phyloP scores from a whole-genome alignment of 2,113 vertebrate species.

The Argyrosomus japonicus region DNA sequence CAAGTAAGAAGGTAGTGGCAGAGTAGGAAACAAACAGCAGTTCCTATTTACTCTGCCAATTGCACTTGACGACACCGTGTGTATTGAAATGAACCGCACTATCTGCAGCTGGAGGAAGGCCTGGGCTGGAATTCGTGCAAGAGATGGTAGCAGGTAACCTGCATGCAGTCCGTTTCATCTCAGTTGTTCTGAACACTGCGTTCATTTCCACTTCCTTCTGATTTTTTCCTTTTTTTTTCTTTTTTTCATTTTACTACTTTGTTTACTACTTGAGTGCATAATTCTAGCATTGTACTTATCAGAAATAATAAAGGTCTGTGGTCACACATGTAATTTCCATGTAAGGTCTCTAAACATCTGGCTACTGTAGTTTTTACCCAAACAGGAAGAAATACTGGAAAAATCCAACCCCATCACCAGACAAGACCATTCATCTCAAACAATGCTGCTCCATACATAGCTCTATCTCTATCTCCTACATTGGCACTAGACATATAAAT shows the following conservation, averaged over 20 bases:
- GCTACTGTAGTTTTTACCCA: too few relatives aligned
- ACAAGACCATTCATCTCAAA: too few relatives aligned
- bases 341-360: too few relatives aligned
- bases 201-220: neutral
- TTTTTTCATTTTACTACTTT: neutral
- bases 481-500: neutral
- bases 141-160: slow-evolving; percentile 70
- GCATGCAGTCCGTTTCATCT: slow-evolving; percentile 8
- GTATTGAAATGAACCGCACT: slow-evolving; percentile 84
- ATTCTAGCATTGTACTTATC: neutral
- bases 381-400: too few relatives aligned
- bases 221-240: too few relatives aligned
- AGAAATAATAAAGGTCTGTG: too few relatives aligned
- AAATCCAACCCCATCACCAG: too few relatives aligned
- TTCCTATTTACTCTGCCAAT: slow-evolving; percentile 82
- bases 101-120: slow-evolving; percentile 71
- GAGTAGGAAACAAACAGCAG: slow-evolving; percentile 81
- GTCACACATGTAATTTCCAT: too few relatives aligned
- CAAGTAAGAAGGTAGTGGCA: slow-evolving; percentile 32
- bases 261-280: neutral
- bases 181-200: neutral
- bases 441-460: too few relatives aligned
- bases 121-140: slow-evolving; percentile 48
- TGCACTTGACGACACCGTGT: slow-evolving; percentile 80
- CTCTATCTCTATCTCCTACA: too few relatives aligned